Evolutionary conservation across 2,113 vertebrate species (phyloP), one percentile per base, ranked within the genome.

Genomic region (Oncorhynchus clarkii): DNA sequence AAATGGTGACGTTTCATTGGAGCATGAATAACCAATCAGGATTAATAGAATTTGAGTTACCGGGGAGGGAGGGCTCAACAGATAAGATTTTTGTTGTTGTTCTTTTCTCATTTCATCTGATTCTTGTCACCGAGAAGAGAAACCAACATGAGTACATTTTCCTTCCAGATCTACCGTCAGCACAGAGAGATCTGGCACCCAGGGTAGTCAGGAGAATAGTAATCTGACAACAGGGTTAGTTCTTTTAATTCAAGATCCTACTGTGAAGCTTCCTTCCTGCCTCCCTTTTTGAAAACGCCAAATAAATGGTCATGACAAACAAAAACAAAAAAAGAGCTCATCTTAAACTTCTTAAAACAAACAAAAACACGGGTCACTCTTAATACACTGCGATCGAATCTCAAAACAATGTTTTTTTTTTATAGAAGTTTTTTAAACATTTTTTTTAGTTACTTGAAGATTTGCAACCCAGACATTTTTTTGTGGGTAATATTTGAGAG

Each of bases 21-120:
- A 45, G 39, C 65, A 54, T 5, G 83, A 89, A 82, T 82, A 87
- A 87, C 83, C 84, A 82, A 84, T 88, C 80, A 78, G 88, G 85
- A 82, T 64, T 5, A 82, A 88, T 76, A 54, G 3, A 84, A 80
- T 84, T 89, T 74, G n/a, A 77, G 75, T 86, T 76, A 88, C 78
- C 79, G 86, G 14, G 51, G 16, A 51, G 49, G 49, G 49, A 84
- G 65, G 79, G 77, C 76, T 86, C 22, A 45, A 45, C 39, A 45
- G 8, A 31, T 45, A n/a, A 54, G 12, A 34, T 6, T 34, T 34
- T 6, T 0, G 1, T 24, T 12, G 0, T n/a, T 66, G 12, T 57
- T 45, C 2, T 45, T 45, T 45, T 45, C 39, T 11, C 9, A 11
- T 45, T 39, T 12, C 2, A 3, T 78, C 81, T 70, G 39, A 69